These are phyloP conservation scores for Dorcus hopei DNA, from an alignment of 2,888 invertebrate genomes.

Conservation along the genomic window DNA sequence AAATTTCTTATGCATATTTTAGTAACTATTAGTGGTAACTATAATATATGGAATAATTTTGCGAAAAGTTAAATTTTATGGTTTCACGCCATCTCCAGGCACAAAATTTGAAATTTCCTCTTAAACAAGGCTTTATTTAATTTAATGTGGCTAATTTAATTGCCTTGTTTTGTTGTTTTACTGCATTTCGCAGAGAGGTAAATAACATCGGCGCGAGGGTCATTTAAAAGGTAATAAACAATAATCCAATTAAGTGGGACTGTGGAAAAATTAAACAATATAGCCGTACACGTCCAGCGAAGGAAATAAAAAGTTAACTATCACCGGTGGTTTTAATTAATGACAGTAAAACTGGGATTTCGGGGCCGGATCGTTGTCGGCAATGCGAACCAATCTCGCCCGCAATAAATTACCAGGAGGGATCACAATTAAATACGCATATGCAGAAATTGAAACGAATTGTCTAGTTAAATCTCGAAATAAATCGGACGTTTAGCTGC, in stretches of 20 bases:
- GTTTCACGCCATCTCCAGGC: neutral
- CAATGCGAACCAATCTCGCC: constrained; percentile 42
- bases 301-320: constrained; percentile 45
- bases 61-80: neutral
- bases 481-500: constrained; percentile 37
- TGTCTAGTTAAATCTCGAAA: constrained; percentile 39
- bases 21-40: too few relatives aligned
- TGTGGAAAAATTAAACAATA: constrained; percentile 20
- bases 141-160: constrained; percentile 1
- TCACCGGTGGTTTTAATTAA: constrained; percentile 45
- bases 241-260: constrained; percentile 21
- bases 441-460: constrained; percentile 46
- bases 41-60: too few relatives aligned
- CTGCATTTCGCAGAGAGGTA: constrained; percentile 4
- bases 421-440: constrained; percentile 49
- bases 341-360: constrained; percentile 47
- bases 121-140: too few relatives aligned
- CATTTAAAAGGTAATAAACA: constrained; percentile 20
- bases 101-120: neutral
- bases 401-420: constrained; percentile 42
- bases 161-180: constrained; percentile 9
- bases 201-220: constrained; percentile 7
- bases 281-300: constrained; percentile 21
- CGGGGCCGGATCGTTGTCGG: constrained; percentile 19
- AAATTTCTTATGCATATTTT: too few relatives aligned